phyloP scores from a whole-genome alignment of 2,888 invertebrate species.

The Griposia aprilina region DNA sequence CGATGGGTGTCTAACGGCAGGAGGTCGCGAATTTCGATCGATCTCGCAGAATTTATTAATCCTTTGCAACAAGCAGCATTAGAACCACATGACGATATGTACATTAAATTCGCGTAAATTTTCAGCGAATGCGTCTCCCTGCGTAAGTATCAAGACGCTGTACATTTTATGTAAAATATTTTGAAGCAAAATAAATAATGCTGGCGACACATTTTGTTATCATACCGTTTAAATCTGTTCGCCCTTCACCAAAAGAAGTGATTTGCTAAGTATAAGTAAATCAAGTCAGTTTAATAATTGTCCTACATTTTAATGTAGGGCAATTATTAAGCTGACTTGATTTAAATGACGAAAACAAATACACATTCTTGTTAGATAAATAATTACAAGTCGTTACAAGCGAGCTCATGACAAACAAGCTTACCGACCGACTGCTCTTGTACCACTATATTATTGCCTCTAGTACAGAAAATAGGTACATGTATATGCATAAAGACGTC shows the following conservation, averaged over 20 bases:
- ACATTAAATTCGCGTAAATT: conserved; percentile 23
- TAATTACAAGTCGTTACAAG: conserved; percentile 13
- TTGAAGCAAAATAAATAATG: conserved; percentile 60
- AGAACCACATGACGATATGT: conserved; percentile 9
- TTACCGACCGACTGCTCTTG: neutral
- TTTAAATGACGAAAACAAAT: conserved; percentile 16
- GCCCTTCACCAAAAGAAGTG: conserved; percentile 53
- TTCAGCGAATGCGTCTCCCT: conserved; percentile 5
- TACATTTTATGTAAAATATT: conserved; percentile 44
- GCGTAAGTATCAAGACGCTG: conserved; percentile 15
- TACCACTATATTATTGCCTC: neutral
- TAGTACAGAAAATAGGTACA: neutral
- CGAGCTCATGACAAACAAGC: conserved; percentile 1
- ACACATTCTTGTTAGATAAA: conserved; percentile 6
- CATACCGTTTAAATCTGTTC: conserved; percentile 53
- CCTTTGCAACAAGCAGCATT: conserved; percentile 34
- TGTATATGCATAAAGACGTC: neutral
- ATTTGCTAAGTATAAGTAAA: conserved; percentile 25
- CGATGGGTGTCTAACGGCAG: conserved; percentile 32
- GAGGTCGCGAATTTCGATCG: conserved; percentile 28
- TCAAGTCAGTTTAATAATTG: too few relatives aligned
- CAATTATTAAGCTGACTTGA: conserved; percentile 21
- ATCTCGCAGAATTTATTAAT: conserved; percentile 48
- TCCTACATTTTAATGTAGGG: too few relatives aligned
- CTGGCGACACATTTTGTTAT: conserved; percentile 47